Evolutionary conservation across 2,113 vertebrate genomes (phyloP).

Genomic region (Nesoenas mayeri): DNA sequence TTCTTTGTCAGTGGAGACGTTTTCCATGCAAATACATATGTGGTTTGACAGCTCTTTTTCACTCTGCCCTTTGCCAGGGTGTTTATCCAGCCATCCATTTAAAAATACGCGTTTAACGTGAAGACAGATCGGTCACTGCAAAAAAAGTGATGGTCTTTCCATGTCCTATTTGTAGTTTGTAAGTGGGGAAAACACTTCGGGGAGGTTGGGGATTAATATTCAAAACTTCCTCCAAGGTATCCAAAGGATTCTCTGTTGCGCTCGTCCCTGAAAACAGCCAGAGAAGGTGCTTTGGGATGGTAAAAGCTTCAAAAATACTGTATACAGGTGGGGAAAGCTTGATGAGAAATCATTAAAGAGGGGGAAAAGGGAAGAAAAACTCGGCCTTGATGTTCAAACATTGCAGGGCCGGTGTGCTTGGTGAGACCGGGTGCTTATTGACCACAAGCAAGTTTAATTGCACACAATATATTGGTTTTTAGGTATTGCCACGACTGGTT

Average conservation of each 20-base stretch:
- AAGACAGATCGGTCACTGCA: not conserved
- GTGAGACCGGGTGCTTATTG: not conserved
- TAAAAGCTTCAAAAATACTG: not conserved
- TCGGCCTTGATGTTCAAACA: not conserved
- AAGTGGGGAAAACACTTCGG: not conserved
- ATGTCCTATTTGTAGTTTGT: too few species aligned
- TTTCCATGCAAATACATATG: rapidly evolving
- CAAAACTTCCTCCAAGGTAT: not conserved
- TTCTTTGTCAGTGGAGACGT: rapidly evolving
- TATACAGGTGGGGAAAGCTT: not conserved
- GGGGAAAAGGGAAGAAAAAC: not conserved
- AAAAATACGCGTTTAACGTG: not conserved
- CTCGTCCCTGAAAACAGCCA: not conserved
- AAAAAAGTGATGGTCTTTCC: not conserved
- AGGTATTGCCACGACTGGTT: not conserved
- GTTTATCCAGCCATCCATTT: not conserved
- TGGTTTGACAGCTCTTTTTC: not conserved
- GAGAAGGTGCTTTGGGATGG: not conserved
- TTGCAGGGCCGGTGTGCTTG: rapidly evolving
- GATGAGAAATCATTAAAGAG: not conserved
- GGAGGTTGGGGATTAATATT: not conserved
- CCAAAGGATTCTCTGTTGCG: not conserved
- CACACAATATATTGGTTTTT: rapidly evolving
- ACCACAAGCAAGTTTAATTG: rapidly evolving
- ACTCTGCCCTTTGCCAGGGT: not conserved